Evolutionary conservation across 2,888 invertebrate genomes (phyloP).

Genomic region (Odontothrips loti): DNA sequence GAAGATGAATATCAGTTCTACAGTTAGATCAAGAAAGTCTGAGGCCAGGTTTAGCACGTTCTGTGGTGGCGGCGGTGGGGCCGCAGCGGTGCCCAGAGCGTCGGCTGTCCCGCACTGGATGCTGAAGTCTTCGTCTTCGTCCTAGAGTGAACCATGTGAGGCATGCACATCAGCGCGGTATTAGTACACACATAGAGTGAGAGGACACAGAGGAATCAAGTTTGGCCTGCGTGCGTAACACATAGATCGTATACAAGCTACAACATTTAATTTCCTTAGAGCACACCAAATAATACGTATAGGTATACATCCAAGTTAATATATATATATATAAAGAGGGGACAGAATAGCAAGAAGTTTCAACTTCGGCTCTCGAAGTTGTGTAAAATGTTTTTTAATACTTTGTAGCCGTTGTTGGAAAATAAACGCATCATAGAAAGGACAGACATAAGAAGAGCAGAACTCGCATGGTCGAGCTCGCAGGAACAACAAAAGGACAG

Average conservation of each 20-base stretch:
- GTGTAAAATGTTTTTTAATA: neutral
- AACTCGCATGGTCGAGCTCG: neutral
- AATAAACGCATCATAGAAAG: neutral
- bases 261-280: neutral
- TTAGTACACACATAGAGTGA: neutral
- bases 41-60: no score
- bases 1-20: no score
- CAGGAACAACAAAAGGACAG: neutral
- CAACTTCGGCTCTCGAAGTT: no score
- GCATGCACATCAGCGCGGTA: neutral
- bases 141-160: conserved; percentile 3
- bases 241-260: neutral
- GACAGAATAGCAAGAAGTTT: neutral
- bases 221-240: neutral
- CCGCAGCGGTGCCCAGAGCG: no score
- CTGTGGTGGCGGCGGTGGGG: no score
- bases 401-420: neutral
- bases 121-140: neutral
- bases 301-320: neutral
- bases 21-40: no score
- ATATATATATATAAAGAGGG: neutral
- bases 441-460: conserved; percentile 3
- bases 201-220: neutral
- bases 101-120: neutral
- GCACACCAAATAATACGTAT: conserved; percentile 3